Evolutionary conservation across 2,113 vertebrate genomes (phyloP).

Genomic region (Phylloscopus whistleri): DNA sequence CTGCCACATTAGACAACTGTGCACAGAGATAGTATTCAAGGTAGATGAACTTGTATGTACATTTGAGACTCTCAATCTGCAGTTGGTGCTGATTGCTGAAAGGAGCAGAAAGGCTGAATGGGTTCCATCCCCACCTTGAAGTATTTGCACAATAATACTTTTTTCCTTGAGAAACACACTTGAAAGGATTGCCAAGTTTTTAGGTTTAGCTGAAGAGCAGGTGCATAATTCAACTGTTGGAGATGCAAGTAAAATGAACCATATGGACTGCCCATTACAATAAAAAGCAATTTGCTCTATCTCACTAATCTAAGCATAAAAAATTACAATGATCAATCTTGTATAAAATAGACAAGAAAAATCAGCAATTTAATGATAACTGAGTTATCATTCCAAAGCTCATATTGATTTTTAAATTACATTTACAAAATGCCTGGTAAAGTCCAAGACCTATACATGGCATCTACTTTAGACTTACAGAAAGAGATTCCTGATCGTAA

Average conservation of each 20-base stretch:
- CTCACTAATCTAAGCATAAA: conserved; percentile 53
- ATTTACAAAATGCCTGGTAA: not conserved
- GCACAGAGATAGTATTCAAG: not conserved
- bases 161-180: not conserved
- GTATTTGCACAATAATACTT: not conserved
- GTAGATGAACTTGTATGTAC: not conserved
- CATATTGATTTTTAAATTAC: conserved; percentile 51
- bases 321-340: conserved; percentile 53
- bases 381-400: conserved; percentile 24
- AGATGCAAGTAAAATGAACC: not conserved
- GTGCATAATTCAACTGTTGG: not conserved
- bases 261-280: not conserved
- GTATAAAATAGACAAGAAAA: conserved; percentile 45
- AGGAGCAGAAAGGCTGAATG: not conserved
- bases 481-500: not conserved
- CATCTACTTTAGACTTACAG: not conserved
- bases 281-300: conserved; percentile 43
- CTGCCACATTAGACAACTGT: accelerated
- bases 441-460: not conserved
- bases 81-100: not conserved
- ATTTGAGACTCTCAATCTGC: not conserved
- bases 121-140: not conserved
- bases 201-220: not conserved
- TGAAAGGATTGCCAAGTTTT: not conserved
- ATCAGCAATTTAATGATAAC: conserved; percentile 26